These are phyloP conservation scores for Zaprionus taronus DNA, from an alignment of 1,140 invertebrate genomes.

Conservation along the genomic window DNA sequence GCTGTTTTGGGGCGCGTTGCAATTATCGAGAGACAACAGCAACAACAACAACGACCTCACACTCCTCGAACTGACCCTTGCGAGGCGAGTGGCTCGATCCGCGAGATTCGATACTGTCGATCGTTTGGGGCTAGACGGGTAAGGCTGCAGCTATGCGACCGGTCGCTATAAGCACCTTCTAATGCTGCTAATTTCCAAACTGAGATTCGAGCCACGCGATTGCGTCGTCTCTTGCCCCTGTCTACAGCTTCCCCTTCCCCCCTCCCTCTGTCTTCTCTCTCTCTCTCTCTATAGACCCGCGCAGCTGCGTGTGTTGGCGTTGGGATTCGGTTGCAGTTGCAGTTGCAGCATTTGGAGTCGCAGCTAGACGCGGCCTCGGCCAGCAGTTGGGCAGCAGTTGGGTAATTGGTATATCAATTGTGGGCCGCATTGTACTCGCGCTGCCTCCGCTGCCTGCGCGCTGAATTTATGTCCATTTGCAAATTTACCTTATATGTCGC, in stretches of 20 bases:
- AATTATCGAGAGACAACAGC: conserved; percentile 35
- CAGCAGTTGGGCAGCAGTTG: conserved; percentile 36
- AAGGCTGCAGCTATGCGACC: conserved; percentile 25
- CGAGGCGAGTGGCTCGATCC: conserved; percentile 4
- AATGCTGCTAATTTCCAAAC: conserved; percentile 72
- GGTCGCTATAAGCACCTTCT: conserved; percentile 60
- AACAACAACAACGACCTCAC: conserved; percentile 37
- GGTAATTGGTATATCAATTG: conserved; percentile 81
- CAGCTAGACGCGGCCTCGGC: conserved; percentile 1
- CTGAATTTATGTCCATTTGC: conserved; percentile 73
- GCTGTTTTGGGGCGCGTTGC: conserved; percentile 14
- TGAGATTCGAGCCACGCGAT: conserved; percentile 59
- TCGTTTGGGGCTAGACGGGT: conserved; percentile 19
- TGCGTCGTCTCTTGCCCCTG: conserved; percentile 1
- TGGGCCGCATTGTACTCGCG: conserved; percentile 41
- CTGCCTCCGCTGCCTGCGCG: conserved; percentile 47
- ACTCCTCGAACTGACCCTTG: conserved; percentile 68
- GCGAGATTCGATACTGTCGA: conserved; percentile 29
- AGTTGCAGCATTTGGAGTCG: not conserved
- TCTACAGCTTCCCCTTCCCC: not conserved
- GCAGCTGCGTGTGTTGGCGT: conserved; percentile 69
- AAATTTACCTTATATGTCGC: conserved; percentile 67
- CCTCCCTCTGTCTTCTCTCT: too few relatives aligned
- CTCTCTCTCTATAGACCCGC: not conserved
- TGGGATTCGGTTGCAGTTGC: conserved; percentile 12